Evolutionary conservation across 2,888 invertebrate species (phyloP).

Genomic region (Halocaridina rubra): DNA sequence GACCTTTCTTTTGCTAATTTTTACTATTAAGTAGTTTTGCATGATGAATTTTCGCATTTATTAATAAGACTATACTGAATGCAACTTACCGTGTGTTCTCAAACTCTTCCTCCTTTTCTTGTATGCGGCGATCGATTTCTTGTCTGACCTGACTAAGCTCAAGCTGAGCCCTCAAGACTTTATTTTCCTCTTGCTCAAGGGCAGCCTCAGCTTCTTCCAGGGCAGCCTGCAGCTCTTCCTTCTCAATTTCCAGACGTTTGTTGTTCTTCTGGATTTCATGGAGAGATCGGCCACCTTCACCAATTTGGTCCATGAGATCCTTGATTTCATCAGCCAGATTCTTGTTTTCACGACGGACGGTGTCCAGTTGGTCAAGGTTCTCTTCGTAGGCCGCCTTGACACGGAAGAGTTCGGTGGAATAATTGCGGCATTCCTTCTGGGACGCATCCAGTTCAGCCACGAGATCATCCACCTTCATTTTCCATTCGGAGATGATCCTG

Average conservation of each 20-base stretch:
- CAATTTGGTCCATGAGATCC: slow-evolving; percentile 98
- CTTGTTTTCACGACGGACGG: slow-evolving; percentile 99
- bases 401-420: slow-evolving; percentile 99
- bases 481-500: slow-evolving; percentile 99
- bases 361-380: slow-evolving; percentile 96
- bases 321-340: slow-evolving; percentile 99
- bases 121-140: slow-evolving; percentile 99
- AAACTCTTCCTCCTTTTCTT: slow-evolving; percentile 99
- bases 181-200: slow-evolving; percentile 99
- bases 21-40: neutral
- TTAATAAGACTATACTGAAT: too few species aligned
- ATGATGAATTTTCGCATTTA: neutral
- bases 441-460: slow-evolving; percentile 97
- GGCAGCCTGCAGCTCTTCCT: slow-evolving; percentile 99
- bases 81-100: slow-evolving; percentile 83
- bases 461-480: slow-evolving; percentile 96
- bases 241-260: slow-evolving; percentile 98
- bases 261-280: slow-evolving; percentile 99
- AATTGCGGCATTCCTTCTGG: slow-evolving; percentile 99
- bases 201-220: slow-evolving; percentile 99
- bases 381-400: slow-evolving; percentile 97
- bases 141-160: slow-evolving; percentile 98
- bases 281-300: slow-evolving; percentile 99
- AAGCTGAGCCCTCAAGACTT: slow-evolving; percentile 83
- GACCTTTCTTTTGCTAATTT: neutral